Percentiles rank a stretch among this genome's conserved stretches.
phyloP scores from a whole-genome alignment of 2,888 invertebrate species.

The Galeruca laticollis region DNA sequence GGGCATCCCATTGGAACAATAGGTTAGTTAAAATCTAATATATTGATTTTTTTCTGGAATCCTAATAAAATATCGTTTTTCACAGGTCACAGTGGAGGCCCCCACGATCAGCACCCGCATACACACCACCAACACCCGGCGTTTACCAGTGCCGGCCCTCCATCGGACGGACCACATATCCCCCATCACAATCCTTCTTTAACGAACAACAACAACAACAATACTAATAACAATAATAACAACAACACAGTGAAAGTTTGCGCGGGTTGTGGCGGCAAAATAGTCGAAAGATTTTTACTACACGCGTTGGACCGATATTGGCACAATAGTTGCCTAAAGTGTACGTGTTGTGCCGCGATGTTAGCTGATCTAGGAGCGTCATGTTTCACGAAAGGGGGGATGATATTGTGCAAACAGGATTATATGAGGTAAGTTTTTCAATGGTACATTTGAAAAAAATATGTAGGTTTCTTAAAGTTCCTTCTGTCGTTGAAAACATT shows the following conservation, averaged over 20 bases:
- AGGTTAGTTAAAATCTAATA: slow-evolving; percentile 53
- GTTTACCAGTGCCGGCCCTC: slow-evolving; percentile 66
- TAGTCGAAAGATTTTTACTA: slow-evolving; percentile 90
- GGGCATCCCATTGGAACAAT: slow-evolving; percentile 67
- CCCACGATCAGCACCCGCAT: slow-evolving; percentile 64
- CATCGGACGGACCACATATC: slow-evolving; percentile 66
- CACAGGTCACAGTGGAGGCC: slow-evolving; percentile 64
- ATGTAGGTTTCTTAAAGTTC: background rate
- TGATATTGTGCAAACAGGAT: slow-evolving; percentile 96
- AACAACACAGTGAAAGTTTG: slow-evolving; percentile 80
- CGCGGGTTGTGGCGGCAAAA: slow-evolving; percentile 92
- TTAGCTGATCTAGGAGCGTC: slow-evolving; percentile 92
- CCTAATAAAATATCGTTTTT: slow-evolving; percentile 19
- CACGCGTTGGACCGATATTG: slow-evolving; percentile 95
- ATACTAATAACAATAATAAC: slow-evolving; percentile 62
- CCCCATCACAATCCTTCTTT: slow-evolving; percentile 72
- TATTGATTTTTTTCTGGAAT: background rate
- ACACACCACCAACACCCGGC: slow-evolving; percentile 67
- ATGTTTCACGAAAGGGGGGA: slow-evolving; percentile 92
- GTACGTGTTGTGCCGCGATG: slow-evolving; percentile 89
- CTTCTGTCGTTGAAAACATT: background rate
- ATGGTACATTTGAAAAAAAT: background rate
- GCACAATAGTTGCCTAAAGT: slow-evolving; percentile 96
- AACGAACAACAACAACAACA: slow-evolving; percentile 66
- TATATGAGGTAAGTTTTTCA: slow-evolving; percentile 85